phyloP scores from a whole-genome alignment of 2,113 vertebrate species.

The Maccullochella peelii region DNA sequence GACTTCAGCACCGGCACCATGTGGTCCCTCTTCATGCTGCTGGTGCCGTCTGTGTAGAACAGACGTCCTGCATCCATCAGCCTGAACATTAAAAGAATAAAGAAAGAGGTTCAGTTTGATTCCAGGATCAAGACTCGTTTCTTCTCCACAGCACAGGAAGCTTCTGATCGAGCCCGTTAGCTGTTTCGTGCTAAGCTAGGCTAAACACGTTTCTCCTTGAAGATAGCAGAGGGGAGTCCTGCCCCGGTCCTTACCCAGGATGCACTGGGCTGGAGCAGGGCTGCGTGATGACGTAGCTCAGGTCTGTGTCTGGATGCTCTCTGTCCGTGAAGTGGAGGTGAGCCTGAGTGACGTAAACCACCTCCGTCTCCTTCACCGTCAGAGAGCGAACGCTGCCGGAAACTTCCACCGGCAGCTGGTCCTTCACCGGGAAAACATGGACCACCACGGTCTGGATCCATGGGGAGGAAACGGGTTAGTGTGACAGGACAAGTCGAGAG shows the following conservation, averaged over 20 bases:
- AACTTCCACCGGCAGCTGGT: conserved; percentile 84
- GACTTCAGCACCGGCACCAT: conserved; percentile 80
- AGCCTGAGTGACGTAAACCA: conserved; percentile 79
- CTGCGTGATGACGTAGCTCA: conserved; percentile 80
- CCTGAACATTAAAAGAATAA: conserved; percentile 52
- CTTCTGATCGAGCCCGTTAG: not conserved
- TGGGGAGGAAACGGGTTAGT: not conserved
- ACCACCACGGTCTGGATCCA: conserved; percentile 79
- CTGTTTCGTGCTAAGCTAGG: not conserved
- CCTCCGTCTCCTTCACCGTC: conserved; percentile 84
- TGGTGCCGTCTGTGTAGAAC: conserved; percentile 84
- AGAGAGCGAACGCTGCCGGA: conserved; percentile 76
- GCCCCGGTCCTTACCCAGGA: conserved; percentile 64
- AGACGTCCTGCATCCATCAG: conserved; percentile 83
- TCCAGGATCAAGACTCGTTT: not conserved
- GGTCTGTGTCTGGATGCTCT: conserved; percentile 82
- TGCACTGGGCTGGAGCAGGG: conserved; percentile 82
- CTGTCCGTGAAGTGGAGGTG: conserved; percentile 84
- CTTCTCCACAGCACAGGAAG: not conserved
- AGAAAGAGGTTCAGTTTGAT: not conserved
- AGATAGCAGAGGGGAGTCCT: not conserved
- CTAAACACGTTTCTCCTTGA: not conserved
- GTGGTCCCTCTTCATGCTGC: conserved; percentile 79
- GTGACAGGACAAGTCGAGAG: not conserved
- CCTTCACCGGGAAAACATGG: conserved; percentile 82